phyloP scores from a whole-genome alignment of 2,113 vertebrate genomes.

The Plecturocebus donacophilus region DNA sequence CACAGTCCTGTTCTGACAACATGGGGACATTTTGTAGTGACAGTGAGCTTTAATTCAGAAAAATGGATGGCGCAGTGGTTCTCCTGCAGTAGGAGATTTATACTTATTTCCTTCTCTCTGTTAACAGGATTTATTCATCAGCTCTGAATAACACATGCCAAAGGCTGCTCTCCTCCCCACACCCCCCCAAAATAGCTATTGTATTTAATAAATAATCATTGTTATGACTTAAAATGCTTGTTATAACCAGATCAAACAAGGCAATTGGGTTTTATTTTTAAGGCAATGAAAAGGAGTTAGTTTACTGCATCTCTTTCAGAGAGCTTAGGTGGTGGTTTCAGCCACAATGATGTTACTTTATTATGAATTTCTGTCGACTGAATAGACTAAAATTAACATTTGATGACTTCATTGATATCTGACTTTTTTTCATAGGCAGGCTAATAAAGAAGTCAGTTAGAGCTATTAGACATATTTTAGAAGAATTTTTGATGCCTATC shows the following conservation, averaged over 20 bases:
- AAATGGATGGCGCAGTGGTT: constrained; percentile 65
- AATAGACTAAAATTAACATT: constrained; percentile 84
- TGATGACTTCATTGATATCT: constrained; percentile 86
- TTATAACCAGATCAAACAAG: constrained; percentile 62
- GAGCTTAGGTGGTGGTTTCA: constrained; percentile 36
- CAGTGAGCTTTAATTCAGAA: constrained; percentile 72
- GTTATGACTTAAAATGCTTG: constrained; percentile 66
- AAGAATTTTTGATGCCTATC: constrained; percentile 84
- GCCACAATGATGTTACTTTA: constrained; percentile 66
- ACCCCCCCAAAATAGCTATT: constrained; percentile 35
- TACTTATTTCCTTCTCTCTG: constrained; percentile 68
- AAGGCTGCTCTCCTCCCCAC: not conserved
- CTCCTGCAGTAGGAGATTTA: constrained; percentile 71
- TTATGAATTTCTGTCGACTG: constrained; percentile 77
- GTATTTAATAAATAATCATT: constrained; percentile 75
- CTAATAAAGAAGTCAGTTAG: constrained; percentile 87
- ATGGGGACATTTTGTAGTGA: constrained; percentile 64
- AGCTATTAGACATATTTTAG: constrained; percentile 86
- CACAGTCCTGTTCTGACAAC: constrained; percentile 55
- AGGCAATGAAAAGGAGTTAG: constrained; percentile 49
- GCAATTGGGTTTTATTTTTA: constrained; percentile 65
- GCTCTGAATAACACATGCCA: constrained; percentile 44
- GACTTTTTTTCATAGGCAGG: constrained; percentile 80
- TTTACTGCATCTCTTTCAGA: constrained; percentile 54
- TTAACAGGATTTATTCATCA: constrained; percentile 73